Conservation (phyloP, 2,888 invertebrate species). For the Candidula unifasciata region DNA sequence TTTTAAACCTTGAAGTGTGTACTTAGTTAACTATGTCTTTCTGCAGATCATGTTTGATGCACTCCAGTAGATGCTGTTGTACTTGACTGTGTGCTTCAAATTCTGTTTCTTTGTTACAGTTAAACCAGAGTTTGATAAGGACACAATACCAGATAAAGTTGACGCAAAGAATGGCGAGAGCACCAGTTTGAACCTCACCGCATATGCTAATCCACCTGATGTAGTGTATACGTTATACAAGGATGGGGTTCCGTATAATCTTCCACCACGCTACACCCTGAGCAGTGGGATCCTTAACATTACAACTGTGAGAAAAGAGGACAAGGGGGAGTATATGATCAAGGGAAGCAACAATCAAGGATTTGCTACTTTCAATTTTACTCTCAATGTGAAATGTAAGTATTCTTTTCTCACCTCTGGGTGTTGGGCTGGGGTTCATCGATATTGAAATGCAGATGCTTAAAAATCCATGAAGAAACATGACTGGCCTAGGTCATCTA, state of each 20-base stretch:
- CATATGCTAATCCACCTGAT: conserved; percentile 89
- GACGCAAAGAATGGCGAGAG: conserved; percentile 86
- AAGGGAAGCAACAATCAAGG: conserved; percentile 94
- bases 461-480: too few relatives aligned
- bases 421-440: not conserved
- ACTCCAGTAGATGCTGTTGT: too few relatives aligned
- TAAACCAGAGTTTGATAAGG: conserved; percentile 52
- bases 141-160: conserved; percentile 66
- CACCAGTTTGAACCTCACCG: conserved; percentile 86
- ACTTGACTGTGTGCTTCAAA: too few relatives aligned
- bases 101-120: conserved; percentile 42
- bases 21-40: not conserved
- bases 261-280: conserved; percentile 73
- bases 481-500: too few relatives aligned
- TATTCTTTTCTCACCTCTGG: conserved; percentile 29
- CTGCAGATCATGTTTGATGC: not conserved
- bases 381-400: conserved; percentile 87
- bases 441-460: not conserved
- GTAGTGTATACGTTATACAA: conserved; percentile 92
- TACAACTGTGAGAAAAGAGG: conserved; percentile 86
- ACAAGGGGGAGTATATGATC: conserved; percentile 91
- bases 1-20: too few relatives aligned
- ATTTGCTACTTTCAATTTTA: conserved; percentile 86
- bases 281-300: conserved; percentile 88
- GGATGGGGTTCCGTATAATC: conserved; percentile 74